Evolutionary conservation across 2,113 vertebrate species (phyloP), one percentile per base, ranked within the genome.

Genomic region (Notothenia rossii): DNA sequence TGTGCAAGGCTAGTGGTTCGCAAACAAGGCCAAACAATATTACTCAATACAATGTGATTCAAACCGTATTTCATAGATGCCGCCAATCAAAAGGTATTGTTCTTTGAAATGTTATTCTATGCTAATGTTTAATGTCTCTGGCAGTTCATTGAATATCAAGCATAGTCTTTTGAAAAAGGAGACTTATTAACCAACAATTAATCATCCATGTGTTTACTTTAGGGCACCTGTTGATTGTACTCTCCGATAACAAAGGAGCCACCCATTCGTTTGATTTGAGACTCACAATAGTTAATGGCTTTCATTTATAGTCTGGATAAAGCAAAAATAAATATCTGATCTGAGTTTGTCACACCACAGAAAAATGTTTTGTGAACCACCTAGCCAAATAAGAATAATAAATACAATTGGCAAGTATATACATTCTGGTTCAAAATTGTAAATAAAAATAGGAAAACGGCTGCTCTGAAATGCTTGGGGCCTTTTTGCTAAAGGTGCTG

Each of bases 121-220:
- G 86, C 85, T 87, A 92, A 92, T 93, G 80, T 90, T 92, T 92
- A 91, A 92, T 80, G 22, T 84, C 75, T 67, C 79, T 83, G 76
- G 53, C 59, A 66, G 59, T 78, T 72, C 55, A 29, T 29, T 29
- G 29, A 29, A 29, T 29, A 4, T 29, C 29, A 29, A 29, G 29
- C 29, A 84, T n/a, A 76, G 69, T 63, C 86, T 88, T 88, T 75
- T 62, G 72, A 72, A 82, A 81, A 80, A 66, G 29, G 33, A 85
- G 65, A 76, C 50, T 62, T 74, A 85, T 85, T 73, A 70, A 66
- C 15, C 59, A 87, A 78, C 73, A 17, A 83, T 89, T 84, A 86
- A 91, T 93, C 89, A 93, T 76, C 18, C 43, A 11, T 59, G 75
- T 85, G 73, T 93, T 91, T 92, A 78, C 83, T 61, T 43, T 64